Base-by-base conservation (phyloP, 2,888 invertebrate species). In the Oeneis ivallda region DNA sequence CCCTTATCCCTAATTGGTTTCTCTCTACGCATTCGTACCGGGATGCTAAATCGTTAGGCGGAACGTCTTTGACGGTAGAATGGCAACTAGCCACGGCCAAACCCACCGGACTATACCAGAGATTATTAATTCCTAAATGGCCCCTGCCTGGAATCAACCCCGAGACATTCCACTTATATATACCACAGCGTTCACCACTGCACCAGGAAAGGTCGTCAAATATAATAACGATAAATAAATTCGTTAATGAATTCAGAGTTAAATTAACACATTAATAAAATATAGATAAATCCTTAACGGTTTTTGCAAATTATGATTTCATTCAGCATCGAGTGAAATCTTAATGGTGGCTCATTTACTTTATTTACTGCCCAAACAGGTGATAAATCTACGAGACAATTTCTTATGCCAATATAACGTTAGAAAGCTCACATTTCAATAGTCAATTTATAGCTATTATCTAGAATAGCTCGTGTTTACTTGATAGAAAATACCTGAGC, bases 371-470 rank as follows among this genome's bases (percentile, higher is more conserved):
- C 32, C 11, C 6, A 17, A 59, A 49, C 53, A 53, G 41, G 43
- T 53, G 15, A 53, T 67, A 64, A 67, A 67, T 64, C 52, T 61
- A 15, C 39, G 50, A 43, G 39, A 54, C 59, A 54, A 32, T 65
- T 61, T 62, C 58, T 52, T 10, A 10, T 8, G 58, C 50, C 52
- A 65, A 62, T 67, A 62, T 60, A 62, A 65, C 65, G 57, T 57
- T 49, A 58, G 65, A 65, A 65, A 67, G 61, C 41, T 49, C 41
- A 45, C 53, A 53, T 45, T 64, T 52, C 58, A 61, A 57, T 67
- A 13, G 39, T 19, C 39, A 49, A 65, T 67, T 67, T 65, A 67
- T 67, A 47, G 58, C 19, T 61, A 26, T 45, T 65, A 58, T 26
- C 43, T n/a, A n/a, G 58, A 32, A 15, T 45, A 15, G 10, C 37